Conservation (phyloP, 1,140 invertebrate species). For the Apocrypta bakeri region DNA sequence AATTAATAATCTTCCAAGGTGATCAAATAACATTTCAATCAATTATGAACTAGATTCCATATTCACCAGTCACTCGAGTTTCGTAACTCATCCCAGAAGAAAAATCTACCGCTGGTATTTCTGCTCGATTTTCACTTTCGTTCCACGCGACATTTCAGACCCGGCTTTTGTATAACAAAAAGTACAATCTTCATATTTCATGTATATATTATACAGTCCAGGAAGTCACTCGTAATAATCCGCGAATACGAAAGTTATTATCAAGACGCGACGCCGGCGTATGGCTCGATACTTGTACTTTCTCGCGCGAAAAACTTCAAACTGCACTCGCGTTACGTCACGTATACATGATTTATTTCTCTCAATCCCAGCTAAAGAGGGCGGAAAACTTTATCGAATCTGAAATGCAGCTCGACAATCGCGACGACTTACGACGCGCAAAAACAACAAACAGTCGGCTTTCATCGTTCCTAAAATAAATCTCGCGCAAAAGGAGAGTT, state of each 20-base stretch:
- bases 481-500: background rate
- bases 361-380: background rate
- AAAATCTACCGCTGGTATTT: background rate
- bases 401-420: too few relatives aligned
- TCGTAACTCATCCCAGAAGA: background rate
- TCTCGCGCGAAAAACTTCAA: slow-evolving; percentile 1
- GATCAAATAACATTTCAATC: too few relatives aligned
- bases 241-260: slow-evolving; percentile 19
- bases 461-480: background rate
- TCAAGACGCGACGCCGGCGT: background rate
- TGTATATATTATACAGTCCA: too few relatives aligned
- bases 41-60: too few relatives aligned
- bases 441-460: background rate
- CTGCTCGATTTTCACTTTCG: slow-evolving; percentile 17
- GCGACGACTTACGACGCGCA: background rate
- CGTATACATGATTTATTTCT: background rate
- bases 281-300: background rate
- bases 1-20: too few relatives aligned
- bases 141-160: background rate
- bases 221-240: background rate
- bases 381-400: too few relatives aligned
- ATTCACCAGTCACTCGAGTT: background rate
- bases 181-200: too few relatives aligned
- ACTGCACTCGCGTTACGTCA: background rate
- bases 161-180: too few relatives aligned